phyloP scores from a whole-genome alignment of 1,140 invertebrate species.

The Hirudo medicinalis region DNA sequence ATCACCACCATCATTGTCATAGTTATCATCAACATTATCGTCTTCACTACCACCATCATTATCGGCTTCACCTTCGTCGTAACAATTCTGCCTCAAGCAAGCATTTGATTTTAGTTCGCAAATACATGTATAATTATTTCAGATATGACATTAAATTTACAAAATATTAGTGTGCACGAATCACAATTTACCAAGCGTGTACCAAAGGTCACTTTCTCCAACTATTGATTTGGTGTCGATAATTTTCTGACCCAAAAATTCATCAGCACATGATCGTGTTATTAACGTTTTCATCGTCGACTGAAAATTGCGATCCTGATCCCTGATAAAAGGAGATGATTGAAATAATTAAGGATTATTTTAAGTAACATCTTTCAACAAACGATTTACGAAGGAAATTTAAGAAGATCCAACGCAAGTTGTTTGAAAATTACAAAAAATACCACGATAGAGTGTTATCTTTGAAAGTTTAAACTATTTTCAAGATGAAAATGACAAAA shows the following conservation, averaged over 20 bases:
- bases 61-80: not conserved
- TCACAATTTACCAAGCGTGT: slow-evolving; percentile 26
- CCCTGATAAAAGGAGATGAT: slow-evolving; percentile 21
- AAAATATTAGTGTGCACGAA: not conserved
- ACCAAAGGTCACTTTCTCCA: slow-evolving; percentile 31
- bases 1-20: slow-evolving; percentile 7
- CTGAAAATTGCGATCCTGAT: slow-evolving; percentile 29
- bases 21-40: not conserved
- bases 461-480: too few relatives aligned
- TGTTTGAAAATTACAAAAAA: too few relatives aligned
- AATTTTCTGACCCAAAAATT: slow-evolving; percentile 31
- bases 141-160: too few relatives aligned
- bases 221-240: slow-evolving; percentile 28
- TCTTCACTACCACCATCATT: slow-evolving; percentile 7
- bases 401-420: too few relatives aligned
- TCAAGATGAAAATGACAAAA: too few relatives aligned
- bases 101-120: too few relatives aligned
- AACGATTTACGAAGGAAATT: too few relatives aligned
- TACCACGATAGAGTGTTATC: too few relatives aligned
- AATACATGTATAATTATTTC: too few relatives aligned
- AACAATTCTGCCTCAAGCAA: too few relatives aligned
- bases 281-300: slow-evolving; percentile 26
- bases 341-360: too few relatives aligned
- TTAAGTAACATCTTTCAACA: too few relatives aligned
- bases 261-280: slow-evolving; percentile 27